Evolutionary conservation across 2,113 vertebrate species (phyloP).

Genomic region (Merops nubicus): DNA sequence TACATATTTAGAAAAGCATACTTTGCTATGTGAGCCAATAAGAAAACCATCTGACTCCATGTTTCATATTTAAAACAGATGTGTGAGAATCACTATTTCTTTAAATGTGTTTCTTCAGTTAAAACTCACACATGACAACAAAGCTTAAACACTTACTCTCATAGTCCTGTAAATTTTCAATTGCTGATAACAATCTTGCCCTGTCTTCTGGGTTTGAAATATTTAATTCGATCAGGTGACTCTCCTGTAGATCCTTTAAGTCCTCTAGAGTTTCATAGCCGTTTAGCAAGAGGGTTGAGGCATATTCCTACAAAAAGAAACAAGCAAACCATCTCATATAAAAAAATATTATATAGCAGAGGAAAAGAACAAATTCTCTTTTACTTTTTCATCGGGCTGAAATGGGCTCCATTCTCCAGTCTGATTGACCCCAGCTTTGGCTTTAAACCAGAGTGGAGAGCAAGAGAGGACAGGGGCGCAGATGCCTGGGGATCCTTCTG

Average conservation of each 20-base stretch:
- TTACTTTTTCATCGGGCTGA: not conserved
- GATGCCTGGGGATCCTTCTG: not conserved
- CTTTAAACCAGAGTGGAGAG: not conserved
- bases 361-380: not conserved
- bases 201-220: constrained; percentile 89
- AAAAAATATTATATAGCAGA: not conserved
- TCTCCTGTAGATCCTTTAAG: constrained; percentile 89
- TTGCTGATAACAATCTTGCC: constrained; percentile 83
- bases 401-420: not conserved
- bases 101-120: not conserved
- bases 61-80: not conserved
- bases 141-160: constrained; percentile 81
- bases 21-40: not conserved
- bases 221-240: constrained; percentile 92
- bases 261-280: constrained; percentile 95
- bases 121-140: not conserved
- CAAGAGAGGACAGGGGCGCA: not conserved
- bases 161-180: constrained; percentile 83
- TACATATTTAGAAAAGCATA: not conserved
- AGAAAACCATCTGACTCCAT: not conserved
- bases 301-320: constrained; percentile 82
- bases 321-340: not conserved
- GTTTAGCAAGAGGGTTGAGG: constrained; percentile 89
- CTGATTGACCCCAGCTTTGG: not conserved
- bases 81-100: not conserved